Base-by-base conservation (phyloP, 2,113 vertebrate species). In the Sarotherodon lohbergeri region DNA sequence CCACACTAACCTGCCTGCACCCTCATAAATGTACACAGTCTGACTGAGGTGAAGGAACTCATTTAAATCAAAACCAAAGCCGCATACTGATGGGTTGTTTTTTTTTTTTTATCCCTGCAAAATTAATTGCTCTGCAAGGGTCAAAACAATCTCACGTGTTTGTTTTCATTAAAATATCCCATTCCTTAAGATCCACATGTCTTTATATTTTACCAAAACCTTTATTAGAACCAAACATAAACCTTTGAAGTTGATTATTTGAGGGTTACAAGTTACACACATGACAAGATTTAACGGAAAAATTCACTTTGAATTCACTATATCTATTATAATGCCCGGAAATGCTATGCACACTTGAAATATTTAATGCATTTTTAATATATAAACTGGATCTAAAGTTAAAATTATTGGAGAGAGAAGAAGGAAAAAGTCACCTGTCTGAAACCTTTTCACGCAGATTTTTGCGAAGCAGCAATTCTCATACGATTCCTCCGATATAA, bases 401-500 rank as follows among this genome's bases (percentile, higher is more conserved):
- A n/a, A 71, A 48, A 76, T 46, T 76, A 48, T 29, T 76, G 24
- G 41, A 76, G 14, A 29, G 3, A 29, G 43, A 48, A 73, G 16
- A 19, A 11, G 66, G 59, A 17, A 7, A 24, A 66, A n/a, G 57
- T 85, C 90, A 95, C 94, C 92, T 90, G 89, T 50, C 19, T 46
- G 88, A 89, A 66, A 82, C 76, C 76, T 78, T 12, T 34, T 95
- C 91, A 95, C 89, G 6, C 68, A 41, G 85, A 89, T 5, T 82
- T 68, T 3, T 59, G 19, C 43, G n/a, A 50, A 82, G 39, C n/a
- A 22, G 16, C 22, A 17, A 8, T 66, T 57, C 41, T n/a, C 29
- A 83, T 54, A 29, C 86, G 76, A 6, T n/a, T 27, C 13, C 63
- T 52, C 39, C 41, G 27, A 29, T 76, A 4, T 76, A 82, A 80